Evolutionary conservation across 2,113 vertebrate species (phyloP).

Genomic region (Tachuris rubrigastra): DNA sequence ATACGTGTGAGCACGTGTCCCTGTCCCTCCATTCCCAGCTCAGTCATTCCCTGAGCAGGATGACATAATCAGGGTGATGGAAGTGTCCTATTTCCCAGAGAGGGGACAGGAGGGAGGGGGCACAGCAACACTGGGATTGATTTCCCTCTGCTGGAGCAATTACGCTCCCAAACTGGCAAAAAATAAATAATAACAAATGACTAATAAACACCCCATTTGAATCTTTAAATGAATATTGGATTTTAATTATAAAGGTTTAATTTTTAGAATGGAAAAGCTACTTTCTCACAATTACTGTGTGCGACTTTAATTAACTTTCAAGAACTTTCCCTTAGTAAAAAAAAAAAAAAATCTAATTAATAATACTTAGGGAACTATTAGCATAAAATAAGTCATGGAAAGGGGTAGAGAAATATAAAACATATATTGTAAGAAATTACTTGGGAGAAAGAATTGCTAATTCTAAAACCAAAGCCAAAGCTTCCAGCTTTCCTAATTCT

Average conservation of each 20-base stretch:
- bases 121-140: not conserved
- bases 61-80: not conserved
- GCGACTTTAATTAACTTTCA: conserved; percentile 83
- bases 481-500: not conserved
- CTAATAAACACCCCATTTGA: conserved; percentile 70
- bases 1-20: not conserved
- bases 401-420: conserved; percentile 6
- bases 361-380: conserved; percentile 73
- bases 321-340: conserved; percentile 73
- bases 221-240: conserved; percentile 71
- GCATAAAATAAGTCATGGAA: conserved; percentile 58
- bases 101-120: not conserved
- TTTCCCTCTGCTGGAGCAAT: not conserved
- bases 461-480: conserved; percentile 9
- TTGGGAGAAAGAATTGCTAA: not conserved
- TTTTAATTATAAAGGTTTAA: conserved; percentile 80
- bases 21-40: not conserved
- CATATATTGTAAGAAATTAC: not conserved
- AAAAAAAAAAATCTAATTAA: conserved; percentile 76
- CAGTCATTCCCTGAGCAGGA: not conserved
- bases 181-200: conserved; percentile 66
- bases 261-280: conserved; percentile 75
- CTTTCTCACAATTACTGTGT: conserved; percentile 73
- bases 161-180: conserved; percentile 10
- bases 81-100: not conserved